Percentiles rank a stretch among this genome's conserved stretches.
Conservation (phyloP, 2,113 vertebrate species). For the Dascyllus trimaculatus region DNA sequence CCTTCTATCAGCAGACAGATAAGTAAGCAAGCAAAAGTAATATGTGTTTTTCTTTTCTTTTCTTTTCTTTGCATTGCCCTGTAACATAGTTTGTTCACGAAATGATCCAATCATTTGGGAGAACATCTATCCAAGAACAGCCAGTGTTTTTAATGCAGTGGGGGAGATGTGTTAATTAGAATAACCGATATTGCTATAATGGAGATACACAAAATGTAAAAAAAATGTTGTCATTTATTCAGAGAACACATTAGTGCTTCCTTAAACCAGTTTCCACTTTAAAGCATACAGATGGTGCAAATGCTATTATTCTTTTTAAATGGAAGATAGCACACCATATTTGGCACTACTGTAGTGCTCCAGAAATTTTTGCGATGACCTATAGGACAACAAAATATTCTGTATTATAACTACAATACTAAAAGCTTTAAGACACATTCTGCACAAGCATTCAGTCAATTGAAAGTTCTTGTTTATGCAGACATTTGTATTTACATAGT, state of each 20-base stretch:
- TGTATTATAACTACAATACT: constrained; percentile 83
- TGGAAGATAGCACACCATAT: constrained; percentile 74
- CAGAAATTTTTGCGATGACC: constrained; percentile 59
- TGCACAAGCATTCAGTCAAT: constrained; percentile 83
- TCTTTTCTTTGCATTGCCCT: constrained; percentile 4
- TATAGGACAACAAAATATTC: constrained; percentile 76
- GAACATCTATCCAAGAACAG: constrained; percentile 10
- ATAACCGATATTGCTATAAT: constrained; percentile 63
- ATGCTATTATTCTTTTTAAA: constrained; percentile 60
- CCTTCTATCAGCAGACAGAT: constrained; percentile 23
- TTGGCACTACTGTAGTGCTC: constrained; percentile 74
- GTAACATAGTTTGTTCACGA: constrained; percentile 30
- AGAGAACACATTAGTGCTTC: constrained; percentile 83
- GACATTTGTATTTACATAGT: constrained; percentile 81
- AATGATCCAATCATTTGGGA: constrained; percentile 20
- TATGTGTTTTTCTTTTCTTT: background rate
- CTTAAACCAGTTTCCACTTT: constrained; percentile 73
- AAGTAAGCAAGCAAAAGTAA: constrained; percentile 32
- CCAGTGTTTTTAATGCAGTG: constrained; percentile 25
- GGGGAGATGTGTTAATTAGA: constrained; percentile 56
- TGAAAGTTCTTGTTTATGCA: constrained; percentile 79
- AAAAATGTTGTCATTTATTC: constrained; percentile 79
- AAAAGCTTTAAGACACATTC: constrained; percentile 81
- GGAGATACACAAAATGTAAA: constrained; percentile 72
- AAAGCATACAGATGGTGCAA: constrained; percentile 74